Evolutionary conservation across 2,888 invertebrate genomes (phyloP).

Genomic region (Epinotia brunnichana): DNA sequence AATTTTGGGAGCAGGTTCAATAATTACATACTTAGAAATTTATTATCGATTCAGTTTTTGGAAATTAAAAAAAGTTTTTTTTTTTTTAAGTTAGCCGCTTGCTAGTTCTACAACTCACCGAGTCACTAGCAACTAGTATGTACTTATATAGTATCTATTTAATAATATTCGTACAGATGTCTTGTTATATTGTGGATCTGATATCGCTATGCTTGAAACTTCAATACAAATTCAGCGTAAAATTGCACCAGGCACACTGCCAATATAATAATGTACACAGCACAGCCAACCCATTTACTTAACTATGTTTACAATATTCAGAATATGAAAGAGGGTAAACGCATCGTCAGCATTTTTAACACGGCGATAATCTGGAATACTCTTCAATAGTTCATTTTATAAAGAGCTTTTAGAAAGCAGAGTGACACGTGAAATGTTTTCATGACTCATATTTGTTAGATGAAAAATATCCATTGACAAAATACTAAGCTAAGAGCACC

Average conservation of each 20-base stretch:
- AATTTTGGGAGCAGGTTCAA: no score
- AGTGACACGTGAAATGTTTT: not conserved
- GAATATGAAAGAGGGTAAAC: not conserved
- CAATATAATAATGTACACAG: not conserved
- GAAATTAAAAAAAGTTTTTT: no score
- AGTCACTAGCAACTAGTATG: no score
- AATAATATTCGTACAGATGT: no score
- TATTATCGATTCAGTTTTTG: no score
- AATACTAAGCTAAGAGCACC: no score
- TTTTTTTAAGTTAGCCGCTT: no score
- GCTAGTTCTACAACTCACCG: no score
- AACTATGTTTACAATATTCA: slow-evolving; percentile 4
- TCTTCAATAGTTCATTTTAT: not conserved
- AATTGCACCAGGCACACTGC: slow-evolving; percentile 16
- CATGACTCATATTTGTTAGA: not conserved
- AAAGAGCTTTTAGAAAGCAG: not conserved
- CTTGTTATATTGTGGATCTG: no score
- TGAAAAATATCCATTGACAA: no score
- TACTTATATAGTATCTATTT: no score
- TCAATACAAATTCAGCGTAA: not conserved
- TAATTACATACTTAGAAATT: no score
- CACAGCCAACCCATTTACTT: slow-evolving; percentile 6
- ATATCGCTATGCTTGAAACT: not conserved
- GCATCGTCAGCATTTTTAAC: not conserved
- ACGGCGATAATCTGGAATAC: not conserved